phyloP scores from a whole-genome alignment of 2,888 invertebrate genomes.

The Aphodius granarius region DNA sequence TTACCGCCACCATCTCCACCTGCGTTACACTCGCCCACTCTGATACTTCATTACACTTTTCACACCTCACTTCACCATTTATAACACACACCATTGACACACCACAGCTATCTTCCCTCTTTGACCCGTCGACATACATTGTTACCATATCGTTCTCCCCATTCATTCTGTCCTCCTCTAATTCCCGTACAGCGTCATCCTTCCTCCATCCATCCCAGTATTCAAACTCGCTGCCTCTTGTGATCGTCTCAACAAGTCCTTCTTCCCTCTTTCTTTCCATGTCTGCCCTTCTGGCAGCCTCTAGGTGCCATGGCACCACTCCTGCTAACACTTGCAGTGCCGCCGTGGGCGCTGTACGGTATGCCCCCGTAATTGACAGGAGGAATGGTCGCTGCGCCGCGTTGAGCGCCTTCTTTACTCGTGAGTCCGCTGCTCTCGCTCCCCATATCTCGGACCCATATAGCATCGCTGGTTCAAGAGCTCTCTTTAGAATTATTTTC shows the following conservation, averaged over 20 bases:
- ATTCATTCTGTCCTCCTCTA: neutral
- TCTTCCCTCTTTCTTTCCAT: neutral
- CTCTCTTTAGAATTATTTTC: neutral
- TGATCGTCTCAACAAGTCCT: neutral
- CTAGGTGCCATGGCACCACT: neutral
- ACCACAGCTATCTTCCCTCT: neutral
- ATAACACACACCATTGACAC: neutral
- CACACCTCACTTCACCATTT: no score
- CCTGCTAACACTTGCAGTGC: conserved; percentile 22
- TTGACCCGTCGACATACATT: neutral
- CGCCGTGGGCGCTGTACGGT: conserved; percentile 27
- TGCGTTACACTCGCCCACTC: neutral
- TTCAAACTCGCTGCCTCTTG: neutral
- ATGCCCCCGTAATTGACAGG: conserved; percentile 24
- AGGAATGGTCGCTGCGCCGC: conserved; percentile 31
- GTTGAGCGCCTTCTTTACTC: conserved; percentile 25
- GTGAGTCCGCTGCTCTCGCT: conserved; percentile 16
- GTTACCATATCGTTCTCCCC: neutral
- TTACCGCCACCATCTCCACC: neutral
- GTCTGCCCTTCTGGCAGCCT: neutral
- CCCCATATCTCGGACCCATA: conserved; percentile 36
- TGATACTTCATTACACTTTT: no score
- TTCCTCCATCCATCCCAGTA: neutral
- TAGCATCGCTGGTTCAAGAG: conserved; percentile 24
- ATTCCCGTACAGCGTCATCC: neutral